These are phyloP conservation scores for Agriotes lineatus DNA, from an alignment of 2,888 invertebrate species.

Conservation along the genomic window DNA sequence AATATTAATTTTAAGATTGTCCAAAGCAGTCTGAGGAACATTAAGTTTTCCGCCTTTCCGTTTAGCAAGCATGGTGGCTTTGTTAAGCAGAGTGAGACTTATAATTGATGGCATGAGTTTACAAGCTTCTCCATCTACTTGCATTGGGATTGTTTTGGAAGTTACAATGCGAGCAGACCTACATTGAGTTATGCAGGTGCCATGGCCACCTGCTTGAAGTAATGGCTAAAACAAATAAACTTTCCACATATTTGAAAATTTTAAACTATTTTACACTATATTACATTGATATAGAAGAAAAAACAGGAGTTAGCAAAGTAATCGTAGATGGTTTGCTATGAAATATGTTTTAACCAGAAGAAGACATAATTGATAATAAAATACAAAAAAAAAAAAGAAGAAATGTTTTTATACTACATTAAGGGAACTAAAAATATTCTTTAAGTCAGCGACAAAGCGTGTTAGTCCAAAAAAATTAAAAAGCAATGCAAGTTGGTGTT, in stretches of 20 bases:
- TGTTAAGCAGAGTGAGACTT: constrained; percentile 88
- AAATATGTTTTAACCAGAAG: no score
- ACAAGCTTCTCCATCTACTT: constrained; percentile 98
- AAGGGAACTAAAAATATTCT: no score
- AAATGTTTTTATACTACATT: no score
- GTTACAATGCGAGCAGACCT: constrained; percentile 90
- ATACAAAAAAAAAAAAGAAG: no score
- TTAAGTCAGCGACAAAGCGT: no score
- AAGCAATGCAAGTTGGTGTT: constrained; percentile 17
- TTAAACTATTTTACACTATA: no score
- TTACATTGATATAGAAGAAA: no score
- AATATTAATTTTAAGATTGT: constrained; percentile 82
- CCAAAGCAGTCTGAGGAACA: constrained; percentile 69
- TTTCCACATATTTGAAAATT: no score
- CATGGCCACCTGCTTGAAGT: constrained; percentile 97
- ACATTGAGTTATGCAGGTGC: constrained; percentile 95
- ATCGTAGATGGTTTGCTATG: no score
- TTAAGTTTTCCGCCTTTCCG: constrained; percentile 67
- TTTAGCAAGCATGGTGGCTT: constrained; percentile 94
- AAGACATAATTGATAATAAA: no score
- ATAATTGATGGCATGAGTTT: constrained; percentile 93
- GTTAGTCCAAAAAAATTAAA: no score
- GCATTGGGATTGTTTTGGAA: constrained; percentile 97
- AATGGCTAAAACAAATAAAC: constrained; percentile 80
- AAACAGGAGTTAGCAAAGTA: no score